Base-by-base conservation (phyloP, 1,140 invertebrate genomes). In the Amphibalanus amphitrite region DNA sequence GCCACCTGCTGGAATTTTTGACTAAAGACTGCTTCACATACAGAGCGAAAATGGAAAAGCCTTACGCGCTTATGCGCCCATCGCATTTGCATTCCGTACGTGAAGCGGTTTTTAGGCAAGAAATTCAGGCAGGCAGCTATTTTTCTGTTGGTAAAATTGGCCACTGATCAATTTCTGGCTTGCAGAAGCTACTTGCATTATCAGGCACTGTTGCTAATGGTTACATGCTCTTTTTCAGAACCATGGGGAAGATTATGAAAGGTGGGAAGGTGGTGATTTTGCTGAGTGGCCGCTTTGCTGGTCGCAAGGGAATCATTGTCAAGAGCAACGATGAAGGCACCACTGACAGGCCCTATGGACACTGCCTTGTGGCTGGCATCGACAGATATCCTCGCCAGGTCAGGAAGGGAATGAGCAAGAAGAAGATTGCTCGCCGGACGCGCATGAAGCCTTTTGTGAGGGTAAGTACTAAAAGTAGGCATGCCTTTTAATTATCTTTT, bases 381-480 rank as follows among this genome's bases (percentile, higher is more conserved):
- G 95, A 98, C 78, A 86, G 95, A 75, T 98, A 98, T 81, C 95
- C 97, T 70, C 85, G 94, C 74, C 95, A 93, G 85, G 93, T 99
- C 6, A 95, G 93, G 77, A 95, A 93, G 83, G 85, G 88, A 72
- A 98, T 99, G 95, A 90, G 91, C 77, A 99, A 99, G 85, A 92
- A 89, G 77, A 97, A 96, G 83, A 86, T 97, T 75, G 91, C 93
- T 82, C 93, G 96, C 81, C 86, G 95, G 76, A 96, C 91, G 76
- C 98, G 97, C 82, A 88, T 99, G 74, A 99, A 98, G 88, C 90
- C 97, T 75, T 99, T 99, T 82, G 85, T 99, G 67, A 96, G 93
- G 85, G 91, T 92, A 81, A 83, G 73, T 6, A 17, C 38, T 38
- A 8, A 38, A 8, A 17, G 17, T 38, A 38, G 17, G 38, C n/a